Evolutionary conservation across 2,113 vertebrate species (phyloP), one percentile per base, ranked within the genome.

Genomic region (Strigops habroptila): DNA sequence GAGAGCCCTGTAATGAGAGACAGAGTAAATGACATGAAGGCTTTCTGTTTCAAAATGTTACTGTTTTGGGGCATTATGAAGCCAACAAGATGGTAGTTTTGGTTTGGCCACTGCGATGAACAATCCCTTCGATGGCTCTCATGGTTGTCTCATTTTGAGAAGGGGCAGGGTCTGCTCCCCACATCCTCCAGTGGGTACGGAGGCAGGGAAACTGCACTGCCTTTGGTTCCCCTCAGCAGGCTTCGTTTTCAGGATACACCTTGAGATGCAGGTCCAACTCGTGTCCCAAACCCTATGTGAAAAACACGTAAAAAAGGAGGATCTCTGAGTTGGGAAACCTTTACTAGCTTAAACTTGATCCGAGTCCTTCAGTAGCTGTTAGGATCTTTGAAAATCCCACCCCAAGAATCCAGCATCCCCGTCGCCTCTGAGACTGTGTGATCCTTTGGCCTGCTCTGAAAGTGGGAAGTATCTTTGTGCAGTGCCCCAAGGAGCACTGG

Each of bases 191-290:
- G 48, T 3, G 10, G 18, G 18, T 65, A 11, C 0, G 1, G 51
- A 78, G 35, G 21, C 7, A 18, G 46, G 33, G 31, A 19, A 49
- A 21, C 30, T n/a, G 8, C 49, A 4, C 11, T 27, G 41, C 16
- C 17, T 57, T 59, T 49, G 8, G 14, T 10, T 7, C 4, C 15
- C 11, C 21, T 33, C 4, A 2, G 9, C 65, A 67, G 39, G 15
- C 28, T 62, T 52, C 0, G 0, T 59, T 80, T 83, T 35, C 23
- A 30, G 64, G 44, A 24, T 25, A 41, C 0, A 0, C 15, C n/a
- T 76, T 70, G 30, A 70, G 25, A 49, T 76, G 33, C 16, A 52
- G 33, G 14, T 62, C 55, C 14, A 59, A 21, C 25, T 73, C 0
- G 1, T 76, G 35, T 49, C 27, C 39, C 41, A 77, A 46, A 55